Evolutionary conservation across 1,140 invertebrate genomes (phyloP).

Genomic region (Homalodisca vitripennis): DNA sequence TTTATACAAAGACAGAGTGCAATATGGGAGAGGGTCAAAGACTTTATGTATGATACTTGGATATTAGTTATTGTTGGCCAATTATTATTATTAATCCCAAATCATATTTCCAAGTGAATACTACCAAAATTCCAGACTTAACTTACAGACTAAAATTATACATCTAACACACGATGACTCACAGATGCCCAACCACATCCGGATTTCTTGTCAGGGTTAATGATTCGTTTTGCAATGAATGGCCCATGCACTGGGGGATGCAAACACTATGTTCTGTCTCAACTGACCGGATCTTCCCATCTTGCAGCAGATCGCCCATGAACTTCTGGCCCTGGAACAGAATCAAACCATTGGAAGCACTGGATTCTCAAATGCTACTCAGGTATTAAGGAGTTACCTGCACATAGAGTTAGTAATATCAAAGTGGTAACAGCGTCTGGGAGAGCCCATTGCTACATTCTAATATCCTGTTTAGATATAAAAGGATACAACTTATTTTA

Average conservation of each 20-base stretch:
- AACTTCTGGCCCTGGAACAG: conserved; percentile 77
- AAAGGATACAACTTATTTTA: too few species aligned
- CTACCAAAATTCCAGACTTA: neutral
- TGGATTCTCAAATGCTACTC: too few species aligned
- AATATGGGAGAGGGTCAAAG: too few species aligned
- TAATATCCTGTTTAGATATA: too few species aligned
- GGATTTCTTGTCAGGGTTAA: conserved; percentile 88
- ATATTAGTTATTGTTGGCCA: too few species aligned
- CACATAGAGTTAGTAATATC: too few species aligned
- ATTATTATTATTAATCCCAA: too few species aligned
- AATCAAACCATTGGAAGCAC: conserved; percentile 35
- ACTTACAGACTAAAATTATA: neutral
- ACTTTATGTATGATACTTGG: too few species aligned
- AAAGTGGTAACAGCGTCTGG: too few species aligned
- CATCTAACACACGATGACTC: conserved; percentile 39
- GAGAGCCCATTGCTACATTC: too few species aligned
- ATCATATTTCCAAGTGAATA: neutral
- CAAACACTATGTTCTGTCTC: conserved; percentile 84
- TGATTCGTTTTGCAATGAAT: conserved; percentile 87
- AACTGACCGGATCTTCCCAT: conserved; percentile 86
- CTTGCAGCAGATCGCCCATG: conserved; percentile 77
- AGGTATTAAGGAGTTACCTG: too few species aligned
- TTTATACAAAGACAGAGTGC: neutral
- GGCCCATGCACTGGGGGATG: conserved; percentile 89
- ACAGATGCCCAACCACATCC: conserved; percentile 89